These are phyloP conservation scores for Tragulus kanchil DNA, from an alignment of 2,113 vertebrate genomes.

Conservation along the genomic window DNA sequence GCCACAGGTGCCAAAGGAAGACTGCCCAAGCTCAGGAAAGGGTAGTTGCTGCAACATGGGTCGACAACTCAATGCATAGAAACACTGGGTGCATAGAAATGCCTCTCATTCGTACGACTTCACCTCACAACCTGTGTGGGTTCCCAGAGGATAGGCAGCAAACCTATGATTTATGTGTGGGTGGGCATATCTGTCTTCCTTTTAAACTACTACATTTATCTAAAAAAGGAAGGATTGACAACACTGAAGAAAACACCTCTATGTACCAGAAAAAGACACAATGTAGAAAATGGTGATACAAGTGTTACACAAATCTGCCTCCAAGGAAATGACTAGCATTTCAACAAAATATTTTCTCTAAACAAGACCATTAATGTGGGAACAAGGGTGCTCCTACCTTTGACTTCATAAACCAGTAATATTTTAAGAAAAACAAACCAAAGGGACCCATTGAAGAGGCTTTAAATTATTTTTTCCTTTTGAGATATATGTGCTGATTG, in stretches of 20 bases:
- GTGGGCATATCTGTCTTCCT: conserved; percentile 70
- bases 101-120: conserved; percentile 5
- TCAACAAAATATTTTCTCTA: neutral
- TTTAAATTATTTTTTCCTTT: neutral
- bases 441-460: neutral
- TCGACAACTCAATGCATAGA: neutral
- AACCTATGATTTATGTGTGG: conserved; percentile 74
- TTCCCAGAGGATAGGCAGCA: conserved; percentile 31
- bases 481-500: neutral
- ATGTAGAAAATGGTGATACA: neutral
- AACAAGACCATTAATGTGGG: neutral
- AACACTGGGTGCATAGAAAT: neutral
- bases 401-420: neutral
- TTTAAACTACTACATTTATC: conserved; percentile 73
- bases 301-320: neutral
- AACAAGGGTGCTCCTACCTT: neutral
- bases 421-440: conserved; percentile 34
- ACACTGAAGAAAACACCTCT: neutral
- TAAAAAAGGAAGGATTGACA: conserved; percentile 53
- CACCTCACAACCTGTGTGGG: conserved; percentile 60
- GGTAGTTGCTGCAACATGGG: neutral
- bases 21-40: neutral
- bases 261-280: neutral
- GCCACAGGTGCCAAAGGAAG: conserved; percentile 39
- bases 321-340: neutral